phyloP scores from a whole-genome alignment of 2,888 invertebrate genomes.

The Mythimna impura region DNA sequence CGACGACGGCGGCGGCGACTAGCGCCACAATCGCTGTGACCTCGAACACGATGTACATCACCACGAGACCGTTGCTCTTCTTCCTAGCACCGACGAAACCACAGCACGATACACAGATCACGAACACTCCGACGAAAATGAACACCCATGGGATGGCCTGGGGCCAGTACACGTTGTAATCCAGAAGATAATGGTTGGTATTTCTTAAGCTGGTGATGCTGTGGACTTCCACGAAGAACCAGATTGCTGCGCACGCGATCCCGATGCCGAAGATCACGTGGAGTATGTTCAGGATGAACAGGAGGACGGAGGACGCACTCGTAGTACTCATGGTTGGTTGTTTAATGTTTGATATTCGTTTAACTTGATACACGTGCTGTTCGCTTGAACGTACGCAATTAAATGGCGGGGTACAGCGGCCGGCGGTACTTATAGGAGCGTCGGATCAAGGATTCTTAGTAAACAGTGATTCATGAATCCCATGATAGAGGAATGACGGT shows the following conservation, averaged over 20 bases:
- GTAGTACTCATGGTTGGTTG: conserved; percentile 66
- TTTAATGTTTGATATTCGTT: conserved; percentile 28
- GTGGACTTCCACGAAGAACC: conserved; percentile 82
- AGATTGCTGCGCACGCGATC: conserved; percentile 77
- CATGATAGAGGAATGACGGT: conserved; percentile 35
- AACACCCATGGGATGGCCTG: conserved; percentile 87
- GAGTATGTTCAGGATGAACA: conserved; percentile 77
- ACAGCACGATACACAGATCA: conserved; percentile 78
- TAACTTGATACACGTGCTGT: conserved; percentile 54
- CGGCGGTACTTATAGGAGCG: conserved; percentile 71
- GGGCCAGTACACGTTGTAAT: conserved; percentile 86
- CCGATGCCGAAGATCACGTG: conserved; percentile 77
- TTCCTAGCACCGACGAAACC: conserved; percentile 81
- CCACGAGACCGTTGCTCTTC: conserved; percentile 74
- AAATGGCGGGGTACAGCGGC: conserved; percentile 74
- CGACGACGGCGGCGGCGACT: conserved; percentile 74
- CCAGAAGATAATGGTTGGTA: conserved; percentile 83
- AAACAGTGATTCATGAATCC: conserved; percentile 52
- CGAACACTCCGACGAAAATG: conserved; percentile 78
- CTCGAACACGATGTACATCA: conserved; percentile 75
- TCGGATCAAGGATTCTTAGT: conserved; percentile 57
- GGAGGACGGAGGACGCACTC: conserved; percentile 65
- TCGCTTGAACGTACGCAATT: conserved; percentile 68
- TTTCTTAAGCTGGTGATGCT: conserved; percentile 79
- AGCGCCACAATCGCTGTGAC: conserved; percentile 73